Evolutionary conservation across 2,888 invertebrate genomes (phyloP).

Genomic region (Noctua pronuba): DNA sequence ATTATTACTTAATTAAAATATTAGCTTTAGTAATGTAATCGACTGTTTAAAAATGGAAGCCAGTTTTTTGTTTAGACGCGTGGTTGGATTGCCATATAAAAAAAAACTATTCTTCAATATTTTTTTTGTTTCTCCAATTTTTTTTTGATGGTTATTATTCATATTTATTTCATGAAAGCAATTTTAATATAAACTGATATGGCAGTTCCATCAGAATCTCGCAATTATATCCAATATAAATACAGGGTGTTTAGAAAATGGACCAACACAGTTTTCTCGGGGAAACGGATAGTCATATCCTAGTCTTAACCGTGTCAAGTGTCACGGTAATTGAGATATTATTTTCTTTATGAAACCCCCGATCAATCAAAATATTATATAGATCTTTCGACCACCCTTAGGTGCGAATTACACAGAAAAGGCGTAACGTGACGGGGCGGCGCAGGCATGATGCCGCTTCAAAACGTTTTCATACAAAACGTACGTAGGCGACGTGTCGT

Average conservation of each 20-base stretch:
- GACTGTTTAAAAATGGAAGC: conserved; percentile 27
- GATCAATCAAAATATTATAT: not conserved
- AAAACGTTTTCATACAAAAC: too few species aligned
- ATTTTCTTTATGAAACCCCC: not conserved
- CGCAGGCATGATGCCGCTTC: too few species aligned
- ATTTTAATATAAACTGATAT: not conserved
- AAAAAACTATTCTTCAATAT: not conserved
- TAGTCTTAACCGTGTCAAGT: not conserved
- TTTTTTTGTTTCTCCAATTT: not conserved
- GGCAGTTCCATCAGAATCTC: conserved; percentile 44
- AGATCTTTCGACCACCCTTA: too few species aligned
- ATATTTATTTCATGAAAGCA: not conserved
- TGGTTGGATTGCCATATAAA: conserved; percentile 36
- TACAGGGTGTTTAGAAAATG: not conserved
- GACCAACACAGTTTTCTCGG: not conserved
- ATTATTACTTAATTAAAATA: conserved; percentile 45
- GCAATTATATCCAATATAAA: not conserved
- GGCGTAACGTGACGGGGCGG: too few species aligned
- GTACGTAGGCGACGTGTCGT: too few species aligned
- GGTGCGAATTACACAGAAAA: too few species aligned
- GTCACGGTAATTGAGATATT: not conserved
- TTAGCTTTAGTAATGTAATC: conserved; percentile 37
- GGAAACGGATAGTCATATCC: not conserved
- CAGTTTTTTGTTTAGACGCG: not conserved
- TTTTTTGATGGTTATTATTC: not conserved